Percentiles rank a stretch among this genome's conserved stretches.
phyloP scores from a whole-genome alignment of 2,888 invertebrate genomes.

The Hermodice carunculata region DNA sequence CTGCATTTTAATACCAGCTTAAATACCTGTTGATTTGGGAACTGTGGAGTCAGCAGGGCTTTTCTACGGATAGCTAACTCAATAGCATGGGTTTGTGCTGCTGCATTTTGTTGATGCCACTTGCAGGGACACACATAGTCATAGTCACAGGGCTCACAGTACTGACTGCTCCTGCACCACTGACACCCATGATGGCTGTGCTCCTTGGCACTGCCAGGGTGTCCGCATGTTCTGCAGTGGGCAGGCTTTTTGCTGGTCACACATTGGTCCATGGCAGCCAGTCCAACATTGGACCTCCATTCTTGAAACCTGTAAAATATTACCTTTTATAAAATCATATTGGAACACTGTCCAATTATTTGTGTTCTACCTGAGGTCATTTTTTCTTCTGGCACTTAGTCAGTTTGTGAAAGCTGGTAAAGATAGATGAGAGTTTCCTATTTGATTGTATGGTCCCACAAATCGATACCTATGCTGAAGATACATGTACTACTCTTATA shows the following conservation, averaged over 20 bases:
- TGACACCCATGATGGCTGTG: slow-evolving; percentile 16
- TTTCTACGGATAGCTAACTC: slow-evolving; percentile 41
- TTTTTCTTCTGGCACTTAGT: no score
- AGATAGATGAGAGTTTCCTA: no score
- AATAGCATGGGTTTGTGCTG: neutral
- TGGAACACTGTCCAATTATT: neutral
- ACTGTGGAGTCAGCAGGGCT: slow-evolving; percentile 46
- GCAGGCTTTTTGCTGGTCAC: neutral
- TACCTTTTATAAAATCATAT: neutral
- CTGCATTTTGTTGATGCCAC: slow-evolving; percentile 14
- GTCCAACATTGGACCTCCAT: no score
- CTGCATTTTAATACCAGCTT: no score
- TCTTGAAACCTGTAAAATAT: no score
- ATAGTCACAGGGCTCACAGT: slow-evolving; percentile 1
- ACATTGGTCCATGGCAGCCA: neutral
- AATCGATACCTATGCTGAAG: neutral
- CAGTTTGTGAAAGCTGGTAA: no score
- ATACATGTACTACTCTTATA: neutral
- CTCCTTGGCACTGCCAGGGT: slow-evolving; percentile 8
- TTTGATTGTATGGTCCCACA: no score
- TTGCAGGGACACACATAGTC: slow-evolving; percentile 15
- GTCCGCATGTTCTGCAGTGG: no score
- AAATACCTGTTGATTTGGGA: slow-evolving; percentile 55
- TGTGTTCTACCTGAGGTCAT: no score
- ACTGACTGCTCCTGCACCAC: slow-evolving; percentile 1